A percentile compares a stretch with the other conserved stretches of the same genome.
Evolutionary conservation across 2,888 invertebrate genomes (phyloP).

Genomic region (Phengaris alcon): DNA sequence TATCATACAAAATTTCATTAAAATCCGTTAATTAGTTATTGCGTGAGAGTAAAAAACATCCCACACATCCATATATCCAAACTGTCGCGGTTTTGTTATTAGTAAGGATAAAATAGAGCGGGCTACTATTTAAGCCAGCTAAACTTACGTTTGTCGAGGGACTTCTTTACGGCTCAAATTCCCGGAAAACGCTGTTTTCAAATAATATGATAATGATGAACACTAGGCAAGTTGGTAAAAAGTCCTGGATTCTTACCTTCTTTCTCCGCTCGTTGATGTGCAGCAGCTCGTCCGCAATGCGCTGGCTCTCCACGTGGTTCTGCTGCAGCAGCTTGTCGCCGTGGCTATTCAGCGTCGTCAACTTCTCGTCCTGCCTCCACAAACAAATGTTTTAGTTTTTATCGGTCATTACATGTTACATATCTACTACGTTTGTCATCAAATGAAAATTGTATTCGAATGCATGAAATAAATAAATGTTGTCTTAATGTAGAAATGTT

Average conservation of each 20-base stretch:
- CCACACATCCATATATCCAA: no score
- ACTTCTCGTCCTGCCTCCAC: constrained; percentile 86
- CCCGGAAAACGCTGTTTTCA: no score
- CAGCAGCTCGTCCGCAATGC: constrained; percentile 86
- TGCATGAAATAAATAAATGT: neutral
- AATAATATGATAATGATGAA: no score
- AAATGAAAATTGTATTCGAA: no score
- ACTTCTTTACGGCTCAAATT: neutral
- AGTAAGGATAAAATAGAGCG: neutral
- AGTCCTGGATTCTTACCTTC: constrained; percentile 58
- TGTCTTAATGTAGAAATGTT: neutral
- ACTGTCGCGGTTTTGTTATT: no score
- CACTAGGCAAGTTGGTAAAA: no score
- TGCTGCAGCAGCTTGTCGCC: constrained; percentile 92
- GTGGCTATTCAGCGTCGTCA: constrained; percentile 88
- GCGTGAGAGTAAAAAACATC: no score
- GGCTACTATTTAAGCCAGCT: neutral
- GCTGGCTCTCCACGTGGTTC: constrained; percentile 92
- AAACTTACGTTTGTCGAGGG: neutral
- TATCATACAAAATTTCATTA: no score
- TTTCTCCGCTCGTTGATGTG: constrained; percentile 86
- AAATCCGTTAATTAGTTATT: no score
- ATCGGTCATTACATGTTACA: no score
- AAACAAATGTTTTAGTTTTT: neutral
- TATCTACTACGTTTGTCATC: no score